phyloP scores from a whole-genome alignment of 1,140 invertebrate genomes.

The Drosophila punjabiensis region DNA sequence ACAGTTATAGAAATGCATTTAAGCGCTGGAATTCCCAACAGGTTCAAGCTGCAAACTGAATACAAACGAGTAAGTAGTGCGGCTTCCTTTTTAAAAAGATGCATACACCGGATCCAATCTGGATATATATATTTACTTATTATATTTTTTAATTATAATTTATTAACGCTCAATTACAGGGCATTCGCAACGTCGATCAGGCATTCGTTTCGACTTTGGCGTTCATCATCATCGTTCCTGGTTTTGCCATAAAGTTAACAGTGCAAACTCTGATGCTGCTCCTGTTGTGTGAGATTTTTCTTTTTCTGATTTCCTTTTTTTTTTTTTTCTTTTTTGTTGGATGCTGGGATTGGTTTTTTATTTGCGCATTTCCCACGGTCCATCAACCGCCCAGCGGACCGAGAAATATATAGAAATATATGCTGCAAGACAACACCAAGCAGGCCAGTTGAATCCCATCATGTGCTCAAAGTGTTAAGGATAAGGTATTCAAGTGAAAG shows the following conservation, averaged over 20 bases:
- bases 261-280: slow-evolving; percentile 11
- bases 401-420: slow-evolving; percentile 17
- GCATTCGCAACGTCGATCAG: not conserved
- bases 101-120: not conserved
- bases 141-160: not conserved
- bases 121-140: not conserved
- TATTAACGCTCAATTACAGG: not conserved
- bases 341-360: slow-evolving; percentile 20
- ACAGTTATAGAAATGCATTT: not conserved
- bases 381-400: slow-evolving; percentile 20
- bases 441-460: not conserved
- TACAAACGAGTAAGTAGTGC: not conserved
- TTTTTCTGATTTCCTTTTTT: not conserved
- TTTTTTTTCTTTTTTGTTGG: not conserved
- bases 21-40: not conserved
- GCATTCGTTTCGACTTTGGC: not conserved
- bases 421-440: slow-evolving; percentile 6
- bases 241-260: slow-evolving; percentile 17
- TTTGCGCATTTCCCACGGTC: slow-evolving; percentile 19
- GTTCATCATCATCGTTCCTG: slow-evolving; percentile 6
- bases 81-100: not conserved
- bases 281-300: slow-evolving; percentile 3
- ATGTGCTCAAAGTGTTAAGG: not conserved
- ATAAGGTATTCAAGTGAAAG: not conserved
- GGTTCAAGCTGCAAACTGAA: not conserved